A percentile compares a stretch with the other conserved stretches of the same genome.
Conservation (phyloP, 1,140 invertebrate genomes). For the Battus philenor region DNA sequence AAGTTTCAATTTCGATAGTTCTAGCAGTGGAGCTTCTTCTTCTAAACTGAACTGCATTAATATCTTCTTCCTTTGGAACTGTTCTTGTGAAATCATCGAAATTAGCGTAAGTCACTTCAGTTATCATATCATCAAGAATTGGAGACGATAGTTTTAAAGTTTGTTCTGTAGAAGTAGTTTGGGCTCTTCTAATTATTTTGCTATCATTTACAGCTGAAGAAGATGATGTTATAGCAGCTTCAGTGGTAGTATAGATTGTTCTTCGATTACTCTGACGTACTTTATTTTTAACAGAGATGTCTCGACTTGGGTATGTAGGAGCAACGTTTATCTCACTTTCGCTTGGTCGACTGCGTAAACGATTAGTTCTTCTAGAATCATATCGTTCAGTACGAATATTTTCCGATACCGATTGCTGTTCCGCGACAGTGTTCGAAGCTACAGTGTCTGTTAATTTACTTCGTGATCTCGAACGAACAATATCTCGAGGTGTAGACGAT, state of each 20-base stretch:
- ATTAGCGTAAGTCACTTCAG: conserved; percentile 32
- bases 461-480: conserved; percentile 34
- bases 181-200: conserved; percentile 29
- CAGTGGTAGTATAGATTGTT: conserved; percentile 20
- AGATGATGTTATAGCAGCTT: neutral
- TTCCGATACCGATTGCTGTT: conserved; percentile 23
- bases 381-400: conserved; percentile 46
- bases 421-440: conserved; percentile 22
- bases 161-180: conserved; percentile 13
- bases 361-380: conserved; percentile 52
- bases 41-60: conserved; percentile 39
- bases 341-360: conserved; percentile 38
- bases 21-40: conserved; percentile 40
- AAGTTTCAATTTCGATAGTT: conserved; percentile 24
- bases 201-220: neutral
- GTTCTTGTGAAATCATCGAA: conserved; percentile 39
- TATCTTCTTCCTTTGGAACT: conserved; percentile 31
- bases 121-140: neutral
- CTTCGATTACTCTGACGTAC: conserved; percentile 29
- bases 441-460: conserved; percentile 31
- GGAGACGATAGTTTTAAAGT: conserved; percentile 10
- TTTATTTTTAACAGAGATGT: conserved; percentile 34
- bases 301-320: conserved; percentile 28
- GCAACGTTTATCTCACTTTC: conserved; percentile 35
- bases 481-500: conserved; percentile 23